These are phyloP conservation scores for Turnix velox DNA, from an alignment of 2,113 vertebrate genomes.

Conservation along the genomic window DNA sequence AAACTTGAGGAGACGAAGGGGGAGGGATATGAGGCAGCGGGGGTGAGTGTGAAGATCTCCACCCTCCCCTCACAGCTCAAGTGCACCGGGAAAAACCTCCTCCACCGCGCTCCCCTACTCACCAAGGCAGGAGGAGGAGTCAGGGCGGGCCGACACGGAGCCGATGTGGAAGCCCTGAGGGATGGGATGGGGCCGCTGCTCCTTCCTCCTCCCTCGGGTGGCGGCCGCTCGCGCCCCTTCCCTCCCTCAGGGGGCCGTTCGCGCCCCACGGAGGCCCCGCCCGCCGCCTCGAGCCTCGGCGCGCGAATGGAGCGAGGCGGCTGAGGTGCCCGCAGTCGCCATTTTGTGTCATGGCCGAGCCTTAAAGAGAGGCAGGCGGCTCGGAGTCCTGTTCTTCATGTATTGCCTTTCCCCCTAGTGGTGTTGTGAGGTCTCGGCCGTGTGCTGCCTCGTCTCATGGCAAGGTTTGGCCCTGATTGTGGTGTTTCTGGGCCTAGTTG, in stretches of 20 bases:
- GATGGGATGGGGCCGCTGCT: fast-evolving
- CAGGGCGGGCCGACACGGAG: neutral
- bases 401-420: fast-evolving
- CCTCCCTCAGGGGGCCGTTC: neutral
- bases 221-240: neutral
- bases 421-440: neutral
- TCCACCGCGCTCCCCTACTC: neutral
- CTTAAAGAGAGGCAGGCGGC: fast-evolving
- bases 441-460: neutral
- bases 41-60: neutral
- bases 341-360: neutral
- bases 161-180: too few relatives aligned
- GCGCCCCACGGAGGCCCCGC: neutral
- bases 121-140: neutral
- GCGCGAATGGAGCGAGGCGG: neutral
- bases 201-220: too few relatives aligned
- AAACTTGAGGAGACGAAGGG: neutral
- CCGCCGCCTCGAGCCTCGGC: neutral
- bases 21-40: fast-evolving
- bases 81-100: neutral
- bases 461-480: fast-evolving
- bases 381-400: fast-evolving
- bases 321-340: fast-evolving
- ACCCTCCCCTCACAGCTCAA: neutral
- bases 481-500: too few relatives aligned